phyloP scores from a whole-genome alignment of 2,888 invertebrate species.

The Alviniconcha strummeri region DNA sequence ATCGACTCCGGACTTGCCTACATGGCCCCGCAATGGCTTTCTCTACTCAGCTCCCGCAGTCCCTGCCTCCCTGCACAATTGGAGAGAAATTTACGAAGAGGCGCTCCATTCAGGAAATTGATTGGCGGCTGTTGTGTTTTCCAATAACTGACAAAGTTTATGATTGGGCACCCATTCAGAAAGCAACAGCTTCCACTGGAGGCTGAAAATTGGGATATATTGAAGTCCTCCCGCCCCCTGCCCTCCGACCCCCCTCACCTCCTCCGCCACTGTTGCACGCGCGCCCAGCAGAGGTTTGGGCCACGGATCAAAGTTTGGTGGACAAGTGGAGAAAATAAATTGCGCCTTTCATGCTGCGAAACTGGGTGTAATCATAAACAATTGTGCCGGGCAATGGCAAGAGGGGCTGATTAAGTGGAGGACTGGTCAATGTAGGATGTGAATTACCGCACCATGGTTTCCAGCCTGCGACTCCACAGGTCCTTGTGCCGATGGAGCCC shows the following conservation, averaged over 20 bases:
- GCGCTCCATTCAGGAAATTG: slow-evolving; percentile 17
- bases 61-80: no score
- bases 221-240: background rate
- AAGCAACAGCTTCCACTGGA: slow-evolving; percentile 5
- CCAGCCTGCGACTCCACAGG: background rate
- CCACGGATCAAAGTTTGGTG: slow-evolving; percentile 30
- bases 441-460: slow-evolving; percentile 25
- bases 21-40: background rate
- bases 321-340: slow-evolving; percentile 40
- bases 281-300: background rate
- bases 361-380: slow-evolving; percentile 43
- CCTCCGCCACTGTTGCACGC: background rate
- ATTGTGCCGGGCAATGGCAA: slow-evolving; percentile 39
- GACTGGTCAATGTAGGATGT: slow-evolving; percentile 18
- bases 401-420: slow-evolving; percentile 34
- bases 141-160: slow-evolving; percentile 36
- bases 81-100: slow-evolving; percentile 23
- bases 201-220: slow-evolving; percentile 15
- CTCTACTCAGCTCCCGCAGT: background rate
- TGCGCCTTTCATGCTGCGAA: slow-evolving; percentile 38
- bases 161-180: slow-evolving; percentile 29
- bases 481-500: background rate
- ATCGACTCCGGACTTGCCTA: no score
- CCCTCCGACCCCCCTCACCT: background rate
- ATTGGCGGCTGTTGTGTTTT: slow-evolving; percentile 32